Percentiles rank a stretch among this genome's conserved stretches.
These are phyloP conservation scores for Sicus ferrugineus DNA, from an alignment of 2,888 invertebrate genomes.

Conservation along the genomic window DNA sequence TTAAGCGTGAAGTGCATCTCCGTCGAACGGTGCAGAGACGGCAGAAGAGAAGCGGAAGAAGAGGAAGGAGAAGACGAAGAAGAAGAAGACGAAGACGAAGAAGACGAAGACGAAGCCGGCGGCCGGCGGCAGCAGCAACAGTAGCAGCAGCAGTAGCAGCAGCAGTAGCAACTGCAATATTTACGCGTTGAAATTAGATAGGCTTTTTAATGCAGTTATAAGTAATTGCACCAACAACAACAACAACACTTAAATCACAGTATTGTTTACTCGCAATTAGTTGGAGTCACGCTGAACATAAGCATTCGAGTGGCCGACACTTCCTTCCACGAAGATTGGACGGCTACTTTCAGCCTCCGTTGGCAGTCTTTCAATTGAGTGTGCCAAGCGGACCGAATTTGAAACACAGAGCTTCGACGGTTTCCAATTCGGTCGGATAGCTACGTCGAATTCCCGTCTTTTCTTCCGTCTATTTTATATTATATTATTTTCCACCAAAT, in stretches of 20 bases:
- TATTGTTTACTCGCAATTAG: neutral
- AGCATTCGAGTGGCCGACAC: neutral
- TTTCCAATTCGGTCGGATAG: too few relatives aligned
- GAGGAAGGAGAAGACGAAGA: neutral
- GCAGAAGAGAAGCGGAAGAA: neutral
- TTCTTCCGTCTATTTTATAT: too few relatives aligned
- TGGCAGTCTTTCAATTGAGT: too few relatives aligned
- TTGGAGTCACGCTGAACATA: neutral
- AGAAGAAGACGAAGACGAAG: neutral
- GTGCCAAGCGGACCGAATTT: too few relatives aligned
- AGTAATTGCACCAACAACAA: neutral
- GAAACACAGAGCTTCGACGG: too few relatives aligned
- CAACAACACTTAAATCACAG: neutral
- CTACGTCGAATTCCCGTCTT: too few relatives aligned
- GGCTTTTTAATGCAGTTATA: slow-evolving; percentile 12
- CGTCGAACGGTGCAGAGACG: too few relatives aligned
- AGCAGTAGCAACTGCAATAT: neutral
- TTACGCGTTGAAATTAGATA: slow-evolving; percentile 6
- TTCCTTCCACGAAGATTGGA: neutral
- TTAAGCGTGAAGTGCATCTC: neutral
- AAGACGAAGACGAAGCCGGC: neutral
- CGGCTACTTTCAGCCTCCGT: too few relatives aligned
- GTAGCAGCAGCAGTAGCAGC: neutral
- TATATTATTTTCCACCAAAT: too few relatives aligned
- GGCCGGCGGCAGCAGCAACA: neutral